A percentile compares a stretch with the other conserved stretches of the same genome.
Conservation (phyloP, 2,113 vertebrate genomes). For the Dicerorhinus sumatrensis region DNA sequence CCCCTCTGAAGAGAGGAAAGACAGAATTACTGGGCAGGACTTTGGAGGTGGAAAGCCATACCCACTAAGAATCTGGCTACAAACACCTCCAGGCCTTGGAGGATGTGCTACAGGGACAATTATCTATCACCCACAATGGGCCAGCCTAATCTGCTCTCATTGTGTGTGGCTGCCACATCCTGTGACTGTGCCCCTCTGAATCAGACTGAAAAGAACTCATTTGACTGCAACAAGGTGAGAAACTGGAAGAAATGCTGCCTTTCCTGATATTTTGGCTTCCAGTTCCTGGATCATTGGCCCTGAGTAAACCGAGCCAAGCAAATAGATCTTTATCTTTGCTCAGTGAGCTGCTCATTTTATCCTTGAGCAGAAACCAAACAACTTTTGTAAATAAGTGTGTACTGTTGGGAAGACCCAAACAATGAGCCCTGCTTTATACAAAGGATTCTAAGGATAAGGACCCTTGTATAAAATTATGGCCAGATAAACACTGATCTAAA, state of each 20-base stretch:
- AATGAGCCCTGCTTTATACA: neutral
- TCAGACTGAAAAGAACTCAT: neutral
- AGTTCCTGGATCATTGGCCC: neutral
- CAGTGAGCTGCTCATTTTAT: neutral
- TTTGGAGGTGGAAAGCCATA: neutral
- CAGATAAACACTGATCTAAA: conserved; percentile 27
- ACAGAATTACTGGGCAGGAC: neutral
- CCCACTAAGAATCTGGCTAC: neutral
- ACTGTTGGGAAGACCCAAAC: neutral
- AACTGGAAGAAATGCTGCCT: neutral
- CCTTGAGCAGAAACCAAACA: neutral
- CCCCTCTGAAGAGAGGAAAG: neutral
- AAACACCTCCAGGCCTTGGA: neutral
- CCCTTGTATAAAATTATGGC: neutral
- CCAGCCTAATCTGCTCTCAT: neutral
- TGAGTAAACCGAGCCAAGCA: neutral
- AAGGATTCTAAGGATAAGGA: neutral
- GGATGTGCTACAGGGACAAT: neutral
- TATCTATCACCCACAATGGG: neutral
- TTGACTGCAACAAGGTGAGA: conserved; percentile 23
- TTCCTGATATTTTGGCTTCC: neutral
- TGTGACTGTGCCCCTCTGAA: neutral
- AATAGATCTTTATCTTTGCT: conserved; percentile 62
- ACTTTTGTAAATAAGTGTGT: neutral
- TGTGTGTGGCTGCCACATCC: neutral